Evolutionary conservation across 2,797 vertebrate genomes (phyloP).

Genomic region (Lindbergichthys nudifrons): DNA sequence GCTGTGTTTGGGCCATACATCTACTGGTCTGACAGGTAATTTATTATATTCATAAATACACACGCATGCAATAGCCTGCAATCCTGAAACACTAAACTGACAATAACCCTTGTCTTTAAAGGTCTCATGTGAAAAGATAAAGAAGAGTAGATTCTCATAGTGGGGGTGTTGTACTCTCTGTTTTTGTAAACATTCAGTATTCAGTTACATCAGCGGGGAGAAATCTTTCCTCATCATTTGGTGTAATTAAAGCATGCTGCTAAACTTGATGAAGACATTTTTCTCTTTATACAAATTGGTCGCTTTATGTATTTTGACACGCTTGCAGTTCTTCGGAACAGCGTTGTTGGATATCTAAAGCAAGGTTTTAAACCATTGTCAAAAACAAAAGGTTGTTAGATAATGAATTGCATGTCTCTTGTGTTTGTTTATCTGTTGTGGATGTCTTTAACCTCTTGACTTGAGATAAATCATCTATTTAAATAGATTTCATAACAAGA

Average conservation of each 20-base stretch:
- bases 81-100: constrained; percentile 84
- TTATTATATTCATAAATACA: constrained; percentile 92
- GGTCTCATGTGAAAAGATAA: constrained; percentile 65
- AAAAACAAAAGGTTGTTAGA: neutral
- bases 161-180: constrained; percentile 45
- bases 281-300: constrained; percentile 71
- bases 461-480: constrained; percentile 4
- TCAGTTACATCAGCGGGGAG: constrained; percentile 66
- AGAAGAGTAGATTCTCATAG: constrained; percentile 58
- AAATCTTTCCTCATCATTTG: constrained; percentile 56
- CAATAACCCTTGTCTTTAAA: constrained; percentile 84
- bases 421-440: neutral
- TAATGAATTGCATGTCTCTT: neutral
- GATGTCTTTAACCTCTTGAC: neutral
- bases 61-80: constrained; percentile 76
- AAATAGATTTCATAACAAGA: neutral
- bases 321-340: neutral
- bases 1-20: constrained; percentile 98
- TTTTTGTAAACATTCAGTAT: constrained; percentile 70
- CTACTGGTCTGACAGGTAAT: constrained; percentile 99
- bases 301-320: neutral
- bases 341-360: neutral
- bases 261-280: constrained; percentile 75
- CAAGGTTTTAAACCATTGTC: neutral
- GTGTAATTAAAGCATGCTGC: constrained; percentile 62